Evolutionary conservation across 2,113 vertebrate genomes (phyloP).

Genomic region (Grallaria varia): DNA sequence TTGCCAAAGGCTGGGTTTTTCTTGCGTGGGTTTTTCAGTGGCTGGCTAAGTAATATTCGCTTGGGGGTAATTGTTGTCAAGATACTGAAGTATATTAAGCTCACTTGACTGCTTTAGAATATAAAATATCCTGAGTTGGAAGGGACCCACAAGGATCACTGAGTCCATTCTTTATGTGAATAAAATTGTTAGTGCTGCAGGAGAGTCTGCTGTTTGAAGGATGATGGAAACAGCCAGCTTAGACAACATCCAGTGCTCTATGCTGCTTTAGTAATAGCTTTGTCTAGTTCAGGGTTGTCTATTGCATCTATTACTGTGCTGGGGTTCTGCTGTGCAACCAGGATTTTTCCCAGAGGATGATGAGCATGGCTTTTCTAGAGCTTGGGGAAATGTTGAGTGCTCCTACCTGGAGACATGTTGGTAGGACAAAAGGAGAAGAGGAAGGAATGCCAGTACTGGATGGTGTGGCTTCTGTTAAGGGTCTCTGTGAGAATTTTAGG

Average conservation of each 20-base stretch:
- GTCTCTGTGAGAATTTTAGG: neutral
- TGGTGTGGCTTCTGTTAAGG: neutral
- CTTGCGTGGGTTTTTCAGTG: neutral
- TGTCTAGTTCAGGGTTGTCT: conserved; percentile 36
- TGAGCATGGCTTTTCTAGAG: neutral
- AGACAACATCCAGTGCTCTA: neutral
- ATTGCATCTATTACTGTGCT: neutral
- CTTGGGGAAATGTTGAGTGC: accelerated
- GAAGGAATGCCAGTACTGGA: neutral
- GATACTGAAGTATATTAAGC: neutral
- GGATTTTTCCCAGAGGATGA: neutral
- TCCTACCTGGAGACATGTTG: neutral
- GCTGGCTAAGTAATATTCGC: neutral
- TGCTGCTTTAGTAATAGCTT: neutral
- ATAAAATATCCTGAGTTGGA: neutral
- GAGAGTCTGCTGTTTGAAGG: conserved; percentile 13
- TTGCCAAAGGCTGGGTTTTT: neutral
- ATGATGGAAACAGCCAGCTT: conserved; percentile 7
- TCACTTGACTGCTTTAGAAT: neutral
- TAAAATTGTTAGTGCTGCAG: conserved; percentile 13
- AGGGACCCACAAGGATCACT: neutral
- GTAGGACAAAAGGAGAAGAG: neutral
- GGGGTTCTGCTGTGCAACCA: neutral
- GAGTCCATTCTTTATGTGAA: neutral
- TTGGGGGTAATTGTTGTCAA: conserved; percentile 5